A percentile compares a stretch with the other conserved stretches of the same genome.
These are phyloP conservation scores for Ochropleura plecta DNA, from an alignment of 2,888 invertebrate genomes.

Conservation along the genomic window DNA sequence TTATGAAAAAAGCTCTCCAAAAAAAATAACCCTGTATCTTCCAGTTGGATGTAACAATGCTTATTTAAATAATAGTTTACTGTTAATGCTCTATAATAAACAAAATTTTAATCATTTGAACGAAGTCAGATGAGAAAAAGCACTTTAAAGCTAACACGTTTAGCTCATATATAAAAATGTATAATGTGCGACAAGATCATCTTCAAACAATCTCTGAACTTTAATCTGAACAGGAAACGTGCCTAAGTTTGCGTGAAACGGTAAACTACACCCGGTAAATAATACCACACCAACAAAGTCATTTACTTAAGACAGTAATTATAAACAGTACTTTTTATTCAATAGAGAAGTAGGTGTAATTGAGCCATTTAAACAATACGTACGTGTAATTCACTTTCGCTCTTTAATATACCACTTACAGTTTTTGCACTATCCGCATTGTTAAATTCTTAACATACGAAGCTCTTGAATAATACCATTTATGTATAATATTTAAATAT, in stretches of 20 bases:
- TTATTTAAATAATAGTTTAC: background rate
- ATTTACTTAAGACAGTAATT: constrained; percentile 20
- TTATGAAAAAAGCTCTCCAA: background rate
- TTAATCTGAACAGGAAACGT: constrained; percentile 34
- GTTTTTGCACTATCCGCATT: constrained; percentile 12
- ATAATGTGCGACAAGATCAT: constrained; percentile 6
- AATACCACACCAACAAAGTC: constrained; percentile 12
- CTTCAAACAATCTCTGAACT: constrained; percentile 29
- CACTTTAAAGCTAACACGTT: background rate
- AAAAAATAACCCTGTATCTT: background rate
- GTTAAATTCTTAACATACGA: constrained; percentile 7
- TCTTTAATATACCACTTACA: constrained; percentile 29
- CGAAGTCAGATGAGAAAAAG: background rate
- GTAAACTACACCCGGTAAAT: constrained; percentile 17
- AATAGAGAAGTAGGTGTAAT: constrained; percentile 26
- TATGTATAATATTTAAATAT: constrained; percentile 16
- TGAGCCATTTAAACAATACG: constrained; percentile 19
- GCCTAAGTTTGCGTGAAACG: constrained; percentile 15
- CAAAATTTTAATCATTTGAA: background rate
- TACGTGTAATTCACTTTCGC: constrained; percentile 49
- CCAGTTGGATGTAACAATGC: background rate
- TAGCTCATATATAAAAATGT: constrained; percentile 14
- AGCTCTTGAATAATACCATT: constrained; percentile 30
- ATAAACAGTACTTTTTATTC: constrained; percentile 31
- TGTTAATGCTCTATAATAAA: background rate